Evolutionary conservation across 2,113 vertebrate genomes (phyloP), one percentile per base, ranked within the genome.

Genomic region (Ascaphus truei): DNA sequence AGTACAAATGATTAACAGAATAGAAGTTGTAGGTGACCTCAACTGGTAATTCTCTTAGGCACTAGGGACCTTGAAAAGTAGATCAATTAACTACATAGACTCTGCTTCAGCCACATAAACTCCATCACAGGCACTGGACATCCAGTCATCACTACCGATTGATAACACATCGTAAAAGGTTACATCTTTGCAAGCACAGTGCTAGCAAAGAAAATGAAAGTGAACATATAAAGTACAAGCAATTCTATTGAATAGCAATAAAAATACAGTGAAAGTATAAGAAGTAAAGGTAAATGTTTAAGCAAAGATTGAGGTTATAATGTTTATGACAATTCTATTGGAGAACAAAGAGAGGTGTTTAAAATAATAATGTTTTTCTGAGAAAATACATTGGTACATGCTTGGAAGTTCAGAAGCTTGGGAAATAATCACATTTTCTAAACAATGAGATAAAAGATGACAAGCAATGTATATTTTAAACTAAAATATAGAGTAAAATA

Each of bases 21-120:
- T 47, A 60, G 31, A 61, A 31, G 33, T 57, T 71, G 57, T 71
- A 61, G 56, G 56, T 71, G 57, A 71, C 67, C 57, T 60, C 12
- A 52, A 33, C 56, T 60, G 33, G 67, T 71, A 71, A 71, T 71
- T 61, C 56, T 71, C 67, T n/a, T 61, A 71, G 67, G 56, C 45
- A 61, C 45, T 12, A 23, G 56, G 45, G 57, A 52, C 67, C 45
- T 71, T 71, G 67, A 71, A 61, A 67, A 31, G 45, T 39, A 61
- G 56, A 71, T 71, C 67, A 61, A 61, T 61, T 71, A 71, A 61
- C 56, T 71, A 61, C 34, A 61, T 39, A 52, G 45, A 61, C 45
- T 52, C 18, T 31, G 23, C 34, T 61, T 52, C 33, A 60, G 53
- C 57, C 52, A 41, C 26, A 71, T 61, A 60, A 71, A 48, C 43